Base-by-base conservation (phyloP, 2,113 vertebrate species). In the Aviceda subcristata region DNA sequence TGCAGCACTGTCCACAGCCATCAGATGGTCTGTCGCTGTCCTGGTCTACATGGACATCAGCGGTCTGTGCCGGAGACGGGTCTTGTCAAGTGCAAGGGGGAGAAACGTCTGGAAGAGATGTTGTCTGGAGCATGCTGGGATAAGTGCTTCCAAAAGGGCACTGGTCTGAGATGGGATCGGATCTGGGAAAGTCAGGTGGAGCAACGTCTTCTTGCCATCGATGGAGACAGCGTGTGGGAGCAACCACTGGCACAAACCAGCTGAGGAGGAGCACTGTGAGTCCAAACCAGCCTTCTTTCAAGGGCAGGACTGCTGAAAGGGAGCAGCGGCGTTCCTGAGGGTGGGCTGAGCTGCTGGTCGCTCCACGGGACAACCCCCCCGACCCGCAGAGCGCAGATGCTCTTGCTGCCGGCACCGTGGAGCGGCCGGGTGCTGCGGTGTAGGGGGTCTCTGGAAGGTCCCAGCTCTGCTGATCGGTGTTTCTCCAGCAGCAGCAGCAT, bases 321-420 rank as follows among this genome's bases (percentile, higher is more conserved):
- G 0, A 59, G 34, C 45, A 14, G 71, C 2, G 0, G 4, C 3
- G 0, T 12, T 41, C 39, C 53, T 8, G 34, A 32, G 71, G 63
- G 20, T 8, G 45, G 64, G 78, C 64, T 72, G 73, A 78, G 66
- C n/a, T 0, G 3, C 43, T 9, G 50, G 4, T 34, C 0, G 0
- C 64, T 22, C 38, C 7, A 43, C 50, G n/a, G 78, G 69, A 22
- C 43, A 17, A 30, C n/a, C 18, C 30, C 7, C 23, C 63, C 39
- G 15, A 29, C 29, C 63, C 3, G 4, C 56, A n/a, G 46, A 55
- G 48, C 29, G 10, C 55, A 16, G 55, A 11, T 13, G 36, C n/a
- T 48, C 43, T 59, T 6, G 1, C 43, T 30, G 51, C 53, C 1
- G 3, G 51, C 51, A 15, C 30, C 7, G 1, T n/a, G 30, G 41